Evolutionary conservation across 2,797 vertebrate genomes (phyloP), one percentile per base, ranked within the genome.

Genomic region (Spea hammondii): DNA sequence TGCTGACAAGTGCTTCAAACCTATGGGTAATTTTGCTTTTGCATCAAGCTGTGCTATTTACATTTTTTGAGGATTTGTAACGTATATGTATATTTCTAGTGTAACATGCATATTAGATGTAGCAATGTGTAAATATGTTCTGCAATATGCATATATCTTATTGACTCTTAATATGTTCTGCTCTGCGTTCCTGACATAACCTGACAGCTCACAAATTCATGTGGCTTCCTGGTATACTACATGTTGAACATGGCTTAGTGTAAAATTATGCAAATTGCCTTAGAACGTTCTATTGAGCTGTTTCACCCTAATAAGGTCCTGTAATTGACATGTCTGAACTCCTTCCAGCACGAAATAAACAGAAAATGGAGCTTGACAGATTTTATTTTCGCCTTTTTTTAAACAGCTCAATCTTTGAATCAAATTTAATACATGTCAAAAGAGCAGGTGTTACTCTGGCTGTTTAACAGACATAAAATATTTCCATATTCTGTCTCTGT

Each of bases 391-490:
- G 6, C 13, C 57, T 72, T 76, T 72, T 62, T 74, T 79, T 53
- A 44, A 73, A 82, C 70, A 82, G 65, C 80, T 82, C 65, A 78
- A 82, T 82, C 57, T 45, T 54, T 53, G 79, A 77, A 77, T 82
- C 64, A 69, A 72, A 82, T 77, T 77, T 69, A 82, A 77, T 82
- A 46, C 70, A 77, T 77, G 80, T 82, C 75, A 82, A 78, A 82
- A 82, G 80, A 82, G 80, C 80, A 82, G 80, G 80, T 78, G 80
- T 77, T 77, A 69, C 70, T 62, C 78, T 78, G 79, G 70, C 80
- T 82, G 80, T 77, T 70, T 73, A 69, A 77, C 65, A 76, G 70
- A 82, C 60, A 82, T 77, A 69, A 82, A 77, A 70, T 55, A 74
- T 47, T 77, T 77, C 70, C 65, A 70, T 69, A 77, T 78, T 78